These are phyloP conservation scores for Caenorhabditis sp. DNA, from an alignment of 2,888 invertebrate genomes.

Conservation along the genomic window DNA sequence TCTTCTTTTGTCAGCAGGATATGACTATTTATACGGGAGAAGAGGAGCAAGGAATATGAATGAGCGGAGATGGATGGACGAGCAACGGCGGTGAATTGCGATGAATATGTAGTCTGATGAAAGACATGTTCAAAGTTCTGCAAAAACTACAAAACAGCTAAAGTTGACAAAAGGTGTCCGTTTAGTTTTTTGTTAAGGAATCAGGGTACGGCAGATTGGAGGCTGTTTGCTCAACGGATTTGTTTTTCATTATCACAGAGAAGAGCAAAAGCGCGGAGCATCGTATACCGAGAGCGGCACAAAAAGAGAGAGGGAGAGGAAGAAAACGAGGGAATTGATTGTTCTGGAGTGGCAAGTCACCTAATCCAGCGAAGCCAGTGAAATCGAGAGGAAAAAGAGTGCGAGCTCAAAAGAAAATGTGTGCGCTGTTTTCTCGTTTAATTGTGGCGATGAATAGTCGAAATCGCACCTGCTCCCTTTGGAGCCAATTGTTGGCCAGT, in stretches of 20 bases:
- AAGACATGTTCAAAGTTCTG: too few relatives aligned
- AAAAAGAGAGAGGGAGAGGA: conserved; percentile 24
- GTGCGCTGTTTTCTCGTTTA: conserved; percentile 26
- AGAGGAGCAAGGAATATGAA: conserved; percentile 7
- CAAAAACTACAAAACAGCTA: too few relatives aligned
- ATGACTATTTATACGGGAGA: conserved; percentile 35
- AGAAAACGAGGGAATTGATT: conserved; percentile 44
- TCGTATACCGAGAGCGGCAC: conserved; percentile 9
- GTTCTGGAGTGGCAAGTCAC: conserved; percentile 29
- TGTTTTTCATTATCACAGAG: conserved; percentile 57
- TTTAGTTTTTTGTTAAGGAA: conserved; percentile 1
- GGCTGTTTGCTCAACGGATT: conserved; percentile 42
- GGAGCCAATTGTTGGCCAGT: conserved; percentile 5
- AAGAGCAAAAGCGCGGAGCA: conserved; percentile 28
- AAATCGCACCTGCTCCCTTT: conserved; percentile 51
- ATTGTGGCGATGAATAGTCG: conserved; percentile 40
- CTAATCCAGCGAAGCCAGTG: conserved; percentile 35
- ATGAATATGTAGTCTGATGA: conserved; percentile 29
- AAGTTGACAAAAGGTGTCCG: not conserved
- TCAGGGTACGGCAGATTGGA: not conserved
- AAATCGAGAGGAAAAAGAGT: conserved; percentile 19
- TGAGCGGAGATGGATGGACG: not conserved
- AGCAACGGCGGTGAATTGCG: not conserved
- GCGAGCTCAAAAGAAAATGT: conserved; percentile 12
- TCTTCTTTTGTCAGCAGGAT: conserved; percentile 24